Evolutionary conservation across 2,113 vertebrate genomes (phyloP), one percentile per base, ranked within the genome.

Genomic region (Mormyrus lacerda): DNA sequence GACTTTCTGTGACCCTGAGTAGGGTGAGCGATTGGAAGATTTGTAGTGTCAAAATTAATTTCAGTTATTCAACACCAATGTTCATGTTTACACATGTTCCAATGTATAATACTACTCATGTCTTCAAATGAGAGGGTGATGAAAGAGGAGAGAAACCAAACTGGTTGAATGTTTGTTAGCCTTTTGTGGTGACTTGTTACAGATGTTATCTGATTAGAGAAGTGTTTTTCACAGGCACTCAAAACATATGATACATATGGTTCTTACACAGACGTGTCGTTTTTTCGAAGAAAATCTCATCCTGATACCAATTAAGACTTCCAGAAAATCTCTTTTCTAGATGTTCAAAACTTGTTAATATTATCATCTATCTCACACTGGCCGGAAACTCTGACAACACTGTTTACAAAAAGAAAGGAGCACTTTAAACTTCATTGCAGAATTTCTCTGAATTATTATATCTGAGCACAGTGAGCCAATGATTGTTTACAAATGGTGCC

Each of bases 1-100:
- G 61, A 31, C 61, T 69, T 69, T 13, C n/a, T 31, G 61, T 13
- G 61, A 69, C 61, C 27, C 61, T 69, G n/a, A 69, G 2, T 31
- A 69, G n/a, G n/a, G 61, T 11, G 0, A 69, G 61, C 61, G 3
- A 69, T 27, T 89, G 89, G 89, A 88, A 91, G 24, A 96, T 95
- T 96, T 94, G 93, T 93, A 92, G 94, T 93, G 94, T 92, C 88
- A 92, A 95, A 95, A 94, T 95, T 95, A 93, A 93, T 95, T 93
- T 93, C 94, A 94, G 92, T 93, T 93, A 92, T 93, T 94, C 90
- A 73, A 93, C 93, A 92, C 87, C 93, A 95, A 94, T 94, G 91
- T 92, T 94, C 93, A 93, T 93, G 93, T 94, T 93, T 94, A 93
- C 91, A 91, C 89, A 91, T 90, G 85, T 92, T 90, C 91, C 92